Conservation (phyloP, 2,888 invertebrate species). For the Pycnomerus fuliginosus region DNA sequence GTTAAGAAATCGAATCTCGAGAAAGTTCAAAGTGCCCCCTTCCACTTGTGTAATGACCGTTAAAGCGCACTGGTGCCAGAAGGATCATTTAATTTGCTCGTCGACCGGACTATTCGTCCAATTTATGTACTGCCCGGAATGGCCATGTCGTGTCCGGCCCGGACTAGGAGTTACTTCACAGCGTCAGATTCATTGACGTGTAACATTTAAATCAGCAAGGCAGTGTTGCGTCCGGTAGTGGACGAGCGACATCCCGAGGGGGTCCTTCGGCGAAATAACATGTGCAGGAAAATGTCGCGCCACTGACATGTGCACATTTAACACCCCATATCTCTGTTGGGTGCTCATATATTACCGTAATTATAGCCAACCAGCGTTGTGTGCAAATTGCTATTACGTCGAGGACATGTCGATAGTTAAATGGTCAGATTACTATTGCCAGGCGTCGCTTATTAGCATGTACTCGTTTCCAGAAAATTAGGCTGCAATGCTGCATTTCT, state of each 20-base stretch:
- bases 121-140: conserved; percentile 16
- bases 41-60: conserved; percentile 8
- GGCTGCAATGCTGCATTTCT: no score
- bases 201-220: conserved; percentile 41
- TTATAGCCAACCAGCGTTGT: no score
- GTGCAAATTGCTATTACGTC: no score
- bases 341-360: no score
- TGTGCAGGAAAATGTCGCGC: conserved; percentile 41
- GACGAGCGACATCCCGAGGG: conserved; percentile 30
- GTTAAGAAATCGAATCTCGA: no score
- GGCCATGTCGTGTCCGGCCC: conserved; percentile 9
- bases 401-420: no score
- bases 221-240: conserved; percentile 28
- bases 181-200: conserved; percentile 35
- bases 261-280: conserved; percentile 39
- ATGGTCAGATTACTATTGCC: no score
- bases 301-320: conserved; percentile 37
- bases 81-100: conserved; percentile 15
- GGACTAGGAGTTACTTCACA: conserved; percentile 13
- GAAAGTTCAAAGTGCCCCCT: no score
- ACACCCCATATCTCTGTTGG: conserved; percentile 40
- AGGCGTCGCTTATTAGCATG: no score
- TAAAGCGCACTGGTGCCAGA: conserved; percentile 12
- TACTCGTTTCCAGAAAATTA: no score
- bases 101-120: conserved; percentile 9